Conservation (phyloP, 2,888 invertebrate genomes). For the Elmis aenea region DNA sequence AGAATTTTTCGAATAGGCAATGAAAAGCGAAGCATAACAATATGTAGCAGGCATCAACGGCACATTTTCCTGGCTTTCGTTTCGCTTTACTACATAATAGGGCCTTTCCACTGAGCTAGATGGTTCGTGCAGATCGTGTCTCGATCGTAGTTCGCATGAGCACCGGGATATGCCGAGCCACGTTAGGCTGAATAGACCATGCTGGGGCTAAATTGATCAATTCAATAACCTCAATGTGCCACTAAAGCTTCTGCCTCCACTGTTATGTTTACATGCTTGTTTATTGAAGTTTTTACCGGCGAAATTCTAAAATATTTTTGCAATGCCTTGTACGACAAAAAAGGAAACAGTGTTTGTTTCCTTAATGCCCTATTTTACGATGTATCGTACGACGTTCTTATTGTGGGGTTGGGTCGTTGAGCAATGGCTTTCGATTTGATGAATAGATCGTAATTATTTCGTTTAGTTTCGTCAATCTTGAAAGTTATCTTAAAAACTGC, state of each 20-base stretch:
- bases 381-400: no score
- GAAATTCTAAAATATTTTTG: slow-evolving; percentile 22
- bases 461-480: no score
- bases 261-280: slow-evolving; percentile 43
- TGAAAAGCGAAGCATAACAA: slow-evolving; percentile 41
- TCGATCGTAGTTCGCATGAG: slow-evolving; percentile 36
- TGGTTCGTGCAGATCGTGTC: slow-evolving; percentile 44
- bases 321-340: no score
- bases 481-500: no score
- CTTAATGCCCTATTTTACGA: no score
- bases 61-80: slow-evolving; percentile 44
- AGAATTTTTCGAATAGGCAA: slow-evolving; percentile 21
- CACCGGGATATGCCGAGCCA: slow-evolving; percentile 27
- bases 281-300: slow-evolving; percentile 31
- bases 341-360: no score
- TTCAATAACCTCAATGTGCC: slow-evolving; percentile 48
- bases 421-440: no score
- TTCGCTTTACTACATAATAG: slow-evolving; percentile 47
- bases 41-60: slow-evolving; percentile 45
- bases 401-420: no score
- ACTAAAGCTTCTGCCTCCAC: slow-evolving; percentile 44
- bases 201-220: slow-evolving; percentile 48
- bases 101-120: slow-evolving; percentile 42
- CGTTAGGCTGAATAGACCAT: slow-evolving; percentile 43
- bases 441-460: no score